Percentiles rank a stretch among this genome's conserved stretches.
Conservation (phyloP, 2,888 invertebrate genomes). For the Folsomia manolachei region DNA sequence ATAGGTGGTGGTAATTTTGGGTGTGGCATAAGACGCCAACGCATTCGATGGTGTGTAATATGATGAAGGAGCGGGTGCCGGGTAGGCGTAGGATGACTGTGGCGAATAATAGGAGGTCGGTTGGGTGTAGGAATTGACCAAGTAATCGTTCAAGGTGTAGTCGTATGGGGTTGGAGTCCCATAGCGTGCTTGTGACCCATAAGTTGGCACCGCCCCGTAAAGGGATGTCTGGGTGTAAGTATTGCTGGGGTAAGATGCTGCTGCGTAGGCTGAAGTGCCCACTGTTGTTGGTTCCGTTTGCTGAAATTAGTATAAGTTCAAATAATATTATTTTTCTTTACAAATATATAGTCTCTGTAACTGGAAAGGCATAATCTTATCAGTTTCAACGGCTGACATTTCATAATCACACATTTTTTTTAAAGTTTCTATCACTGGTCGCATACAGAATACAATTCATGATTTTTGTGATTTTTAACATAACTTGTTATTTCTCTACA, state of each 20-base stretch:
- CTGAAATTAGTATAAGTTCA: neutral
- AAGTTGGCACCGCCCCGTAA: no score
- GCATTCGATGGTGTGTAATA: neutral
- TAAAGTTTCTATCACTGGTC: no score
- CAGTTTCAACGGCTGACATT: no score
- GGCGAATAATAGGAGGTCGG: neutral
- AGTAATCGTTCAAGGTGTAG: neutral
- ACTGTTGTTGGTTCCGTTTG: neutral
- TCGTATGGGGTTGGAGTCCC: neutral
- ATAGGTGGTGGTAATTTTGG: neutral
- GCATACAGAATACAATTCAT: no score
- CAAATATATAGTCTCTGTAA: no score
- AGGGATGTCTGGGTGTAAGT: no score
- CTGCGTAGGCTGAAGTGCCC: neutral
- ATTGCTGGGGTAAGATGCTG: neutral
- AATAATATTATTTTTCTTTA: no score
- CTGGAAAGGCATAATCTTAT: no score
- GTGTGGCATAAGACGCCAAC: neutral
- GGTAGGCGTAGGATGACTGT: neutral
- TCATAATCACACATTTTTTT: no score
- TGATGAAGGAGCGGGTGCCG: neutral
- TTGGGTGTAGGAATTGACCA: neutral
- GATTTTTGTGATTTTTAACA: no score
- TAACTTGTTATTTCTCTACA: no score
- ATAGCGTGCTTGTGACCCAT: no score